phyloP scores from a whole-genome alignment of 2,113 vertebrate genomes.

The Ophiodon elongatus region DNA sequence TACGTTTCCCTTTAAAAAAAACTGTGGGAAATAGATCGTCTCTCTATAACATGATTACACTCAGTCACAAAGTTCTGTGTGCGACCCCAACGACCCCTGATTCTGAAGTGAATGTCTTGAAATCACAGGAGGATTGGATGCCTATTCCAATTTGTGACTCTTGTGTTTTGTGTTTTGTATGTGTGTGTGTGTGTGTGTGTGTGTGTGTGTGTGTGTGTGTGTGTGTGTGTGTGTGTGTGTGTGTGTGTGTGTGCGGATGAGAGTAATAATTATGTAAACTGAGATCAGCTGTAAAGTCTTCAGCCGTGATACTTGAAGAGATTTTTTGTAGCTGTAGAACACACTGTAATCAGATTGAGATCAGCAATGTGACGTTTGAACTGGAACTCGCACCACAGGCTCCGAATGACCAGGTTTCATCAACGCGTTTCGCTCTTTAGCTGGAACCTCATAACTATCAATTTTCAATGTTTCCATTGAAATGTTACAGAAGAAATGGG shows the following conservation, averaged over 20 bases:
- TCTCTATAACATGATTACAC: constrained; percentile 70
- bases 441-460: constrained; percentile 39
- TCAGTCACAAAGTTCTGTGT: constrained; percentile 60
- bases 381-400: constrained; percentile 24
- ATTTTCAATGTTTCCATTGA: constrained; percentile 26
- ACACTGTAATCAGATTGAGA: constrained; percentile 69
- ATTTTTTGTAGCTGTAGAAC: constrained; percentile 77
- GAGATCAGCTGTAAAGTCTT: constrained; percentile 87
- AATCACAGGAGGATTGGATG: constrained; percentile 74
- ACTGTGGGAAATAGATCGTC: constrained; percentile 55
- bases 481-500: constrained; percentile 18
- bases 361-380: constrained; percentile 20
- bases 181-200: constrained; percentile 6
- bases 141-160: constrained; percentile 47
- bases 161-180: not conserved
- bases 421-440: not conserved
- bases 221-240: constrained; percentile 10
- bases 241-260: constrained; percentile 40
- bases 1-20: not conserved
- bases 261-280: constrained; percentile 78
- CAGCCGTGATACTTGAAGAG: constrained; percentile 91
- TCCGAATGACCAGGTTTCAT: constrained; percentile 38
- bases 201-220: constrained; percentile 18
- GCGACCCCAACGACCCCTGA: constrained; percentile 75
- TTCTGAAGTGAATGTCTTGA: constrained; percentile 80